Evolutionary conservation across 2,888 invertebrate species (phyloP).

Genomic region (Palloptera scutellata): DNA sequence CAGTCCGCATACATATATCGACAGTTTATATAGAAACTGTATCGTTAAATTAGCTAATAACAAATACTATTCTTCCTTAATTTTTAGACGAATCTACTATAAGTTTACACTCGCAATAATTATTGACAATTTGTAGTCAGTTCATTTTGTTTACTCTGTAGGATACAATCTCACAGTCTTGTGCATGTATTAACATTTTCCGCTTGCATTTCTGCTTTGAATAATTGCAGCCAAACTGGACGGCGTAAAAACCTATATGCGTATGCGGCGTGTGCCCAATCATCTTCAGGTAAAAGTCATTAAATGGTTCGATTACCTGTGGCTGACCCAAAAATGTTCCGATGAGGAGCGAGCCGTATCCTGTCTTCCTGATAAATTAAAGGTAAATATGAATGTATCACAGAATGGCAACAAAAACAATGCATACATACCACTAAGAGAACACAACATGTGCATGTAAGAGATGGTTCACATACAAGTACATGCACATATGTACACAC

Average conservation of each 20-base stretch:
- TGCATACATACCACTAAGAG: neutral
- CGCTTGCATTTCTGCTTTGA: constrained; percentile 21
- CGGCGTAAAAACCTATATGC: constrained; percentile 98
- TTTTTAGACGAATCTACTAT: too few species aligned
- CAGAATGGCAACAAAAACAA: neutral
- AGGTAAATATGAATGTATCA: constrained; percentile 63
- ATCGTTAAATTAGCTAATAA: too few species aligned
- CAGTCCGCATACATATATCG: too few species aligned
- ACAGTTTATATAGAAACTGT: too few species aligned
- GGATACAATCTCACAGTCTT: too few species aligned
- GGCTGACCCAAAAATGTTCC: constrained; percentile 98
- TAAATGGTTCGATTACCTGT: constrained; percentile 99
- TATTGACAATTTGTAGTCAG: neutral
- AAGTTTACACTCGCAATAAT: neutral
- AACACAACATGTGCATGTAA: neutral
- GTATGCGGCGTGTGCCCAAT: constrained; percentile 93
- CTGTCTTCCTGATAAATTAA: constrained; percentile 95
- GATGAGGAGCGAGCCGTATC: constrained; percentile 96
- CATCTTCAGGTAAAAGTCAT: constrained; percentile 97
- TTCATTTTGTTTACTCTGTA: neutral
- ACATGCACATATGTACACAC: neutral
- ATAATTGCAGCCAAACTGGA: constrained; percentile 87
- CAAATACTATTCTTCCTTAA: too few species aligned
- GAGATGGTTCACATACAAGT: neutral
- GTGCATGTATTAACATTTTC: too few species aligned